Evolutionary conservation across 2,888 invertebrate genomes (phyloP), one percentile per base, ranked within the genome.

Genomic region (Aethes cnicana): DNA sequence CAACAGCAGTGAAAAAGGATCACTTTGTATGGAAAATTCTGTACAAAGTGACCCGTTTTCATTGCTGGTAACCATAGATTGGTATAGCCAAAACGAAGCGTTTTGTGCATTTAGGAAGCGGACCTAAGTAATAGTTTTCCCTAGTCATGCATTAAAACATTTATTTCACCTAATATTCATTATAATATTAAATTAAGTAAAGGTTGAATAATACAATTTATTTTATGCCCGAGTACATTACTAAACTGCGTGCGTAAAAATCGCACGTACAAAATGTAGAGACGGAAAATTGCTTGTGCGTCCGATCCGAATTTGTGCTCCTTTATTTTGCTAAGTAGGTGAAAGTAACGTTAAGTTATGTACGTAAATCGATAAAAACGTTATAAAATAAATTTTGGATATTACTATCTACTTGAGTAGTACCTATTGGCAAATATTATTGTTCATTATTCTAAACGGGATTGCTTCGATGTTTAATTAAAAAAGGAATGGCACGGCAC

Each of bases 181-280:
- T n/a, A n/a, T n/a, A n/a, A n/a, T n/a, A n/a, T n/a, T n/a, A n/a
- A n/a, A n/a, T n/a, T n/a, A n/a, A n/a, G n/a, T n/a, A n/a, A n/a
- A n/a, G n/a, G n/a, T n/a, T n/a, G n/a, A n/a, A n/a, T n/a, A n/a
- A n/a, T n/a, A n/a, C n/a, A n/a, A n/a, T n/a, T n/a, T n/a, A n/a
- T n/a, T n/a, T n/a, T n/a, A n/a, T n/a, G n/a, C n/a, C n/a, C n/a
- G n/a, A n/a, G n/a, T n/a, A n/a, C 26, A 9, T 14, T 12, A 12
- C 18, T 2, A 18, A 37, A 21, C 39, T 47, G 36, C 58, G 58
- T 58, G 58, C 58, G 37, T 52, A 43, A 37, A 47, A 54, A 54
- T 52, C 28, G 56, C 58, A 54, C 58, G 58, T 56, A 43, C 46
- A 25, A 26, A 37, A 11, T 39, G 25, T 25, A 33, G 37, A 44